Evolutionary conservation across 1,140 invertebrate species (phyloP).

Genomic region (Apis cerana): DNA sequence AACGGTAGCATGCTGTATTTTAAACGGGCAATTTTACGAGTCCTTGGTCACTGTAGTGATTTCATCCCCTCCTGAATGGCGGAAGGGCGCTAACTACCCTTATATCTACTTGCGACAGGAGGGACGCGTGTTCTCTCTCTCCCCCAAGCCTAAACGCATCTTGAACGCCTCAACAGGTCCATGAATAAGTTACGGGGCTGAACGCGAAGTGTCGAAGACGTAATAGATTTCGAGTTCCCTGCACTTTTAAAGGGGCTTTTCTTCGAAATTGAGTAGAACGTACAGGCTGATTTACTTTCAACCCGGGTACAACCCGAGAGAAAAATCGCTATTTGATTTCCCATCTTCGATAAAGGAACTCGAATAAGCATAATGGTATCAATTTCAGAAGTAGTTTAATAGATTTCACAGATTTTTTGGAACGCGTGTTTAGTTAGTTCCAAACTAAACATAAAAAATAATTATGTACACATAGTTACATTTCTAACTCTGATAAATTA

Average conservation of each 20-base stretch:
- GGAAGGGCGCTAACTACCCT: conserved; percentile 76
- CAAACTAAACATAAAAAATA: no score
- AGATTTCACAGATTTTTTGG: no score
- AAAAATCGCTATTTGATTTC: conserved; percentile 16
- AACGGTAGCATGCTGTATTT: conserved; percentile 66
- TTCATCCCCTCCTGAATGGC: conserved; percentile 70
- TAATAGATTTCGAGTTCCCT: conserved; percentile 72
- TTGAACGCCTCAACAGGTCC: conserved; percentile 80
- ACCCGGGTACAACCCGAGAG: neutral
- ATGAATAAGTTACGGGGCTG: conserved; percentile 79
- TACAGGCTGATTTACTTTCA: conserved; percentile 38
- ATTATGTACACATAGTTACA: no score
- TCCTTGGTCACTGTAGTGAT: conserved; percentile 77
- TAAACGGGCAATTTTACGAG: conserved; percentile 80
- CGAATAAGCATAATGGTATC: neutral
- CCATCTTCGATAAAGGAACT: no score
- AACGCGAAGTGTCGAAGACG: conserved; percentile 64
- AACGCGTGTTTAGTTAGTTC: no score
- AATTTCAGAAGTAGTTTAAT: no score
- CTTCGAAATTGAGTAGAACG: conserved; percentile 52
- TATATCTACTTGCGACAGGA: conserved; percentile 69
- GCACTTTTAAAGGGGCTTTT: conserved; percentile 50
- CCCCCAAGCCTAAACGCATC: conserved; percentile 77
- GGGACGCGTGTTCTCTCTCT: conserved; percentile 58
- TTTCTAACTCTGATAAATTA: no score